These are phyloP conservation scores for Meloidogyne chitwoodi DNA, from an alignment of 1,140 invertebrate species.

Conservation along the genomic window DNA sequence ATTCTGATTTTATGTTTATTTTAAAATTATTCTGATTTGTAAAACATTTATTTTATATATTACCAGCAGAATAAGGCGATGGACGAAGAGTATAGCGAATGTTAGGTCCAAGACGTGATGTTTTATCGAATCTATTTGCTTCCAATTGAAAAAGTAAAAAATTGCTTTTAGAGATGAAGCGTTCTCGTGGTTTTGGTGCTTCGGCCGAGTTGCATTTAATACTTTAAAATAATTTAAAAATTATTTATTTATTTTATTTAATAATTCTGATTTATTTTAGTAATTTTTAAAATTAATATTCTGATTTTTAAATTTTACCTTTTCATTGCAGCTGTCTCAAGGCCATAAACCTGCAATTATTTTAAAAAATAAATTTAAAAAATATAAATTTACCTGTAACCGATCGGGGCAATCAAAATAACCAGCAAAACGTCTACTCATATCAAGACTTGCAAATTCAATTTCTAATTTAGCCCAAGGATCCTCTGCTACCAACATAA, in stretches of 20 bases:
- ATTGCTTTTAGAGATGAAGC: neutral
- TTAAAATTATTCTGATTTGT: too few species aligned
- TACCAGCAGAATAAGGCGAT: neutral
- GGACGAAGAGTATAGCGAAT: neutral
- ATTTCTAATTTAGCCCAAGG: neutral
- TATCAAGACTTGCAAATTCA: neutral
- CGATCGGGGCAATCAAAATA: neutral
- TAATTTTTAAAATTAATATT: too few species aligned
- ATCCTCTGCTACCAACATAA: neutral
- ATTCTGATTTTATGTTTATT: too few species aligned
- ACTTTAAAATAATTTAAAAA: neutral
- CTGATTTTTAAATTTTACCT: neutral
- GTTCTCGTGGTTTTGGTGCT: neutral
- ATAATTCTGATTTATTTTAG: neutral
- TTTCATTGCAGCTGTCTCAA: neutral
- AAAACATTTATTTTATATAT: neutral
- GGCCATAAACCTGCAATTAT: neutral
- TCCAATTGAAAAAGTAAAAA: neutral
- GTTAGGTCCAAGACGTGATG: neutral
- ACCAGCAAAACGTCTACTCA: neutral
- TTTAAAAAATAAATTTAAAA: neutral
- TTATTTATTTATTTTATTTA: neutral
- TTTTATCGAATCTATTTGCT: neutral
- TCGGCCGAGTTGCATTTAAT: neutral
- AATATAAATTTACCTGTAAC: neutral